A percentile compares a stretch with the other conserved stretches of the same genome.
Conservation (phyloP, 1,140 invertebrate species). For the Cylas formicarius region DNA sequence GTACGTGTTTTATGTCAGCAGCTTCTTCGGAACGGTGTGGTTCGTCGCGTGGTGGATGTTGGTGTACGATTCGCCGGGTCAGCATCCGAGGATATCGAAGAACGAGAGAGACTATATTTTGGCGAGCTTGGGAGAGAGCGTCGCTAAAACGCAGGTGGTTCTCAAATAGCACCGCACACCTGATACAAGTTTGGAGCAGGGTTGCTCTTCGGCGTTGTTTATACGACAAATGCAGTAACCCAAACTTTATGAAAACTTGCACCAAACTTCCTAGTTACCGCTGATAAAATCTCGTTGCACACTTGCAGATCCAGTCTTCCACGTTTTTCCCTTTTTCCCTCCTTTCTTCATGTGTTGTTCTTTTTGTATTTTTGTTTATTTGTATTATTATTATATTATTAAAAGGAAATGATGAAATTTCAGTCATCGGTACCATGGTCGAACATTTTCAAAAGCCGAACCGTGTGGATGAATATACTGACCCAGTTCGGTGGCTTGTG, state of each 20-base stretch:
- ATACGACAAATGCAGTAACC: no score
- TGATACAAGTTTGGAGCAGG: no score
- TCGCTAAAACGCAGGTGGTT: slow-evolving; percentile 39
- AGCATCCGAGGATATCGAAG: slow-evolving; percentile 67
- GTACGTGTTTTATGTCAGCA: slow-evolving; percentile 65
- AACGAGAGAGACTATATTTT: slow-evolving; percentile 57
- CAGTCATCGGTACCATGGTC: slow-evolving; percentile 62
- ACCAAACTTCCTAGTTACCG: no score
- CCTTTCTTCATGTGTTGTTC: no score
- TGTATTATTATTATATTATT: slow-evolving; percentile 4
- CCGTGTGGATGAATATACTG: slow-evolving; percentile 70
- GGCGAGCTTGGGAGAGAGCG: slow-evolving; percentile 46
- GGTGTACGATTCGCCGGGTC: slow-evolving; percentile 59
- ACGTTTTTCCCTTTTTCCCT: no score
- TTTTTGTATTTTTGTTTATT: neutral
- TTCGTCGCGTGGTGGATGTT: slow-evolving; percentile 56
- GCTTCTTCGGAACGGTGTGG: slow-evolving; percentile 60
- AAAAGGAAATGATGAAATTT: slow-evolving; percentile 21
- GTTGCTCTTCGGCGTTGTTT: no score
- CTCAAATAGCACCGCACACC: no score
- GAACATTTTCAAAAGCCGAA: slow-evolving; percentile 60
- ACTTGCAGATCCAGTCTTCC: no score
- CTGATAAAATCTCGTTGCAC: no score
- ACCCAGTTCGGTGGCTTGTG: slow-evolving; percentile 77
- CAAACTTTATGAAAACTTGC: no score